A percentile compares a stretch with the other conserved stretches of the same genome.
These are phyloP conservation scores for Cephalopachus bancanus DNA, from an alignment of 2,797 vertebrate genomes.

Conservation along the genomic window DNA sequence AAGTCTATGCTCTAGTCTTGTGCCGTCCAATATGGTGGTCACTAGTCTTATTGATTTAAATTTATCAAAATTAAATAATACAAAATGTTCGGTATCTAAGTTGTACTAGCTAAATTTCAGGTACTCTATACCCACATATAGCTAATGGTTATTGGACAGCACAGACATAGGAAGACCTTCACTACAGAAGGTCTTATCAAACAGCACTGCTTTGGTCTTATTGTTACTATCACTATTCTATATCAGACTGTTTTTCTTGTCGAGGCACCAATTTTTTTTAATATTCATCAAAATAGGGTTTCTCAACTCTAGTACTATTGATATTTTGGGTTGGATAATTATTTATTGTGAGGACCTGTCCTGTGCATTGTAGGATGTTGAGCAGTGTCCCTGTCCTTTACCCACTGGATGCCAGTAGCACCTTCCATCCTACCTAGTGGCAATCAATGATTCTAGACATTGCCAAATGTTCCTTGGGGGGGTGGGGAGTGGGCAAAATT, in stretches of 20 bases:
- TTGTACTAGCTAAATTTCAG: slow-evolving; percentile 17
- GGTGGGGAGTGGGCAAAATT: background rate
- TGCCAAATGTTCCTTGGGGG: background rate
- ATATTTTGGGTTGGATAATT: background rate
- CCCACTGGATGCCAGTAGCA: background rate
- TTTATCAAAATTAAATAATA: slow-evolving; percentile 33
- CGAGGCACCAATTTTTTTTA: background rate
- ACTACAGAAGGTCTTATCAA: background rate
- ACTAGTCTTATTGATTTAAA: slow-evolving; percentile 15
- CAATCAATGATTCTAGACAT: background rate
- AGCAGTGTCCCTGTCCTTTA: background rate
- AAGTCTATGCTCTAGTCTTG: background rate
- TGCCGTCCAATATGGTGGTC: background rate
- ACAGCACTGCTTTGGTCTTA: background rate
- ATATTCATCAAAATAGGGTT: background rate
- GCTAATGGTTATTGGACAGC: background rate
- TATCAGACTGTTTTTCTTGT: background rate
- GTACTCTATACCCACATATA: background rate
- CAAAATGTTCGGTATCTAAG: background rate
- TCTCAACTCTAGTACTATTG: background rate
- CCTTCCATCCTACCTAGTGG: background rate
- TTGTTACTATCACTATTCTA: slow-evolving; percentile 22
- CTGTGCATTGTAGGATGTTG: background rate
- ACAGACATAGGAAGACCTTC: background rate
- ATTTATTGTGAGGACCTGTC: background rate